Evolutionary conservation across 1,140 invertebrate species (phyloP), one percentile per base, ranked within the genome.

Genomic region (Drosophila kikkawai): DNA sequence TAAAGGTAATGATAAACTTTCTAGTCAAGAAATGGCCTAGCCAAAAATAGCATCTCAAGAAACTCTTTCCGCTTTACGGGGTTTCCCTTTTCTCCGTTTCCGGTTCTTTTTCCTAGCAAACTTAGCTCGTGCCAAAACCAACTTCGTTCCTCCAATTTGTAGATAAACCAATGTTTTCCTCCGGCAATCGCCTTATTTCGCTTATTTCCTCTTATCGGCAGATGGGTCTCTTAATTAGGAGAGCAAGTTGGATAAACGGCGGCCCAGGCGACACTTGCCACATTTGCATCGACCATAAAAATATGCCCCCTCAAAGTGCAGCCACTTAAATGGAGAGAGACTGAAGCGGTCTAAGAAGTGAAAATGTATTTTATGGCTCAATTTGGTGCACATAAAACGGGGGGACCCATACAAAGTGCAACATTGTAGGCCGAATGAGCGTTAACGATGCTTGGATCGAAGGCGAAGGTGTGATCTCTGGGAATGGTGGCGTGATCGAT

Each of bases 311-410:
- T 58, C 74, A 57, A 87, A 87, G 87, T 74, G 80, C 66, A 80
- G 37, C 66, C 71, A 73, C 80, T 87, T 83, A 84, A 80, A 44
- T 39, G 42, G 42, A 34, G 63, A 34, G 63, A 32, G 36, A 11
- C 34, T 36, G 11, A 41, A 34, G n/a, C 51, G 57, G 41, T 44
- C 59, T 63, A 64, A 60, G 74, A 84, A 61, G 69, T 87, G 77
- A 79, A 83, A 84, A 88, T 87, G 85, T 66, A 81, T 88, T 88
- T 88, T 88, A 88, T 90, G 85, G 75, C 84, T 88, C 85, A 88
- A 88, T 88, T 88, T 88, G 84, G 81, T 90, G 85, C 77, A 81
- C 85, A 88, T 84, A 90, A 90, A 84, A 90, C 42, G 56, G 44
- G 56, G 44, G 50, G 50, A 65, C 56, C 60, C 60, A 76, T 80